These are phyloP conservation scores for Chlorospingus semifuscus DNA, from an alignment of 2,797 vertebrate genomes.

Conservation along the genomic window DNA sequence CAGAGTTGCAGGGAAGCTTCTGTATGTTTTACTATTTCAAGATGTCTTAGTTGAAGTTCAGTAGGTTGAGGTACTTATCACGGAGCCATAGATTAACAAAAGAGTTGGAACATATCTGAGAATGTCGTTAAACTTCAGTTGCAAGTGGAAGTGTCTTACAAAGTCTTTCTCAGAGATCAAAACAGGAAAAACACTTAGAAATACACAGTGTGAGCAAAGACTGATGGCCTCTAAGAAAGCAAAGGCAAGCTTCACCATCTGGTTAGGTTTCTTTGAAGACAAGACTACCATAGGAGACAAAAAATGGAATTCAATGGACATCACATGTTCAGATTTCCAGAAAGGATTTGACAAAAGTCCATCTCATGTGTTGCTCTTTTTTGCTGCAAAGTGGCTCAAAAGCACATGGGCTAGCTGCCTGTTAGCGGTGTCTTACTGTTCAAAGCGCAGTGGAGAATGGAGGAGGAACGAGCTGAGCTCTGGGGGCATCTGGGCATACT, in stretches of 20 bases:
- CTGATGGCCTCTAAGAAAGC: slow-evolving; percentile 48
- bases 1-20: neutral
- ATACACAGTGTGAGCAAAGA: slow-evolving; percentile 52
- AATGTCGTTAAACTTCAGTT: slow-evolving; percentile 45
- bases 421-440: slow-evolving; percentile 32
- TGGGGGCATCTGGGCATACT: slow-evolving; percentile 39
- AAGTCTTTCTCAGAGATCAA: slow-evolving; percentile 57
- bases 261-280: slow-evolving; percentile 51
- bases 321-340: slow-evolving; percentile 42
- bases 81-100: neutral
- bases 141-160: slow-evolving; percentile 15
- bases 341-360: slow-evolving; percentile 46
- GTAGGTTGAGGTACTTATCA: slow-evolving; percentile 1
- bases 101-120: neutral
- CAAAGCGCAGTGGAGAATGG: slow-evolving; percentile 50
- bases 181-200: slow-evolving; percentile 59
- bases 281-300: slow-evolving; percentile 20
- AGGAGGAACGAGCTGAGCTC: slow-evolving; percentile 43
- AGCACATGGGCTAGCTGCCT: slow-evolving; percentile 33
- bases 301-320: slow-evolving; percentile 52
- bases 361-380: slow-evolving; percentile 24
- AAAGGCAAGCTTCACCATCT: slow-evolving; percentile 33
- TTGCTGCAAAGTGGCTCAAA: slow-evolving; percentile 53
- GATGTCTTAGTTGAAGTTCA: slow-evolving; percentile 21
- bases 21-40: neutral